These are phyloP conservation scores for Podocnemis expansa DNA, from an alignment of 2,113 vertebrate genomes.

Conservation along the genomic window DNA sequence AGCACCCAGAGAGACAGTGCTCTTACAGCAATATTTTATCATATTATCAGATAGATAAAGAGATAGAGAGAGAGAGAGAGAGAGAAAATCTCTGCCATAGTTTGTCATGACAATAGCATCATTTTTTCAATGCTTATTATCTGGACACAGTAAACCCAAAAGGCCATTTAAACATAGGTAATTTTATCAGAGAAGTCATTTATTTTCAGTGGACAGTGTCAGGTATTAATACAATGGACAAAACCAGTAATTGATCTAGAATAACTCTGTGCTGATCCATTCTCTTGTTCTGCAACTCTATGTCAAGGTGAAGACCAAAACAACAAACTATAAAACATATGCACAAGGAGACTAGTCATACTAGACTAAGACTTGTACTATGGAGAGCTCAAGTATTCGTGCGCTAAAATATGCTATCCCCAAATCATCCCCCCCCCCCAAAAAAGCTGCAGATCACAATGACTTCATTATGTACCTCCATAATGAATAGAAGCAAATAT, in stretches of 20 bases:
- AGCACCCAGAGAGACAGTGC: background rate
- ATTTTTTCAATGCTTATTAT: background rate
- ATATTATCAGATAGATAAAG: background rate
- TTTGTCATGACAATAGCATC: background rate
- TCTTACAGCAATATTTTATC: background rate
- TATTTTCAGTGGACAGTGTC: background rate
- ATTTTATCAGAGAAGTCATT: background rate
- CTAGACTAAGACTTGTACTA: too few relatives aligned
- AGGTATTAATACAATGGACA: background rate
- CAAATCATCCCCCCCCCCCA: background rate
- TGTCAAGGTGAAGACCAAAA: background rate
- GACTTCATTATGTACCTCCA: background rate
- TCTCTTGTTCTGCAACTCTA: background rate
- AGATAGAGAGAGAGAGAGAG: too few relatives aligned
- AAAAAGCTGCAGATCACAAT: background rate
- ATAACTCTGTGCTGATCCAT: background rate
- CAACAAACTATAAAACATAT: background rate
- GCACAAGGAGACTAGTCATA: background rate
- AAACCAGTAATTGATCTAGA: background rate
- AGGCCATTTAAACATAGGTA: background rate
- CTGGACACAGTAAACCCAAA: background rate
- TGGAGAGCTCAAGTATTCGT: background rate
- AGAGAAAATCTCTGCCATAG: background rate
- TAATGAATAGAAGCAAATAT: background rate
- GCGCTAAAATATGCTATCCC: background rate